Percentiles rank a stretch among this genome's conserved stretches.
Conservation (phyloP, 2,113 vertebrate species). For the Motacilla alba region DNA sequence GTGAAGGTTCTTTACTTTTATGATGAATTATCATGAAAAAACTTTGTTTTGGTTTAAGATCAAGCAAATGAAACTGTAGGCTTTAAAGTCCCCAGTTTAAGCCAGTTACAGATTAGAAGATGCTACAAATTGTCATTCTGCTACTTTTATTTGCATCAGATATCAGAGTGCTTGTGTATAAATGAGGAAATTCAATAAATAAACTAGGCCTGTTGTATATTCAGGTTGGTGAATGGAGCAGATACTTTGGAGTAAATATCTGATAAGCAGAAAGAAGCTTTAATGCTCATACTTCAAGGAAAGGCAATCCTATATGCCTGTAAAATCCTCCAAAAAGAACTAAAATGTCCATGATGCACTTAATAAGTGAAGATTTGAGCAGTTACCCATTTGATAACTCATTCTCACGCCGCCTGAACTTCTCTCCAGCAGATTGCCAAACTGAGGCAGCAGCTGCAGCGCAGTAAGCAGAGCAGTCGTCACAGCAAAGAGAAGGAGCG, state of each 20-base stretch:
- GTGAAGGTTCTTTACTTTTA: background rate
- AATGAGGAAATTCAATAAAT: background rate
- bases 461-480: conserved; percentile 87
- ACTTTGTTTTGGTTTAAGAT: background rate
- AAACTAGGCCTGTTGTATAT: background rate
- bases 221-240: background rate
- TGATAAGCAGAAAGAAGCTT: background rate
- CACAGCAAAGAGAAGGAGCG: conserved; percentile 86
- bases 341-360: background rate
- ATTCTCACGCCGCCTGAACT: background rate
- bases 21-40: background rate
- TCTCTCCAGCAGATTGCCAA: conserved; percentile 89
- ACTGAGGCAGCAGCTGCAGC: conserved; percentile 90
- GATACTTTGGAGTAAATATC: background rate
- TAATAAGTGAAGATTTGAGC: background rate
- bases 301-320: background rate
- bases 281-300: background rate
- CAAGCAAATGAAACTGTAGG: background rate
- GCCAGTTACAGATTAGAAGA: background rate
- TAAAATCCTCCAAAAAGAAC: background rate
- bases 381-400: background rate
- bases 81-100: background rate
- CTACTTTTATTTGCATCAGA: background rate
- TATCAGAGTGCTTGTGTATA: background rate
- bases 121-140: background rate